A percentile compares a stretch with the other conserved stretches of the same genome.
These are phyloP conservation scores for Theocolax elegans DNA, from an alignment of 1,140 invertebrate genomes.

Conservation along the genomic window DNA sequence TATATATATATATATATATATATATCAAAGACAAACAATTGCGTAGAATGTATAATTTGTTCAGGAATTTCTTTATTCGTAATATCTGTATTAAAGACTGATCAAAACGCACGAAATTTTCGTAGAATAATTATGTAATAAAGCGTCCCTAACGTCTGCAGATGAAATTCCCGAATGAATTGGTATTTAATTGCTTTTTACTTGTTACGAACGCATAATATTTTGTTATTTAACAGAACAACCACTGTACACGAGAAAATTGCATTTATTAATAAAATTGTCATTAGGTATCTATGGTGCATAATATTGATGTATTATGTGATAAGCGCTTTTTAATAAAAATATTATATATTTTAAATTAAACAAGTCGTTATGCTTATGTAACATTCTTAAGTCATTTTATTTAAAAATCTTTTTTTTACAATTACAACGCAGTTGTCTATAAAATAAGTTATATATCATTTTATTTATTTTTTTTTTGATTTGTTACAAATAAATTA, in stretches of 20 bases:
- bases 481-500: slow-evolving; percentile 20
- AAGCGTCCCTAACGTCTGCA: not conserved
- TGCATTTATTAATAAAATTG: slow-evolving; percentile 25
- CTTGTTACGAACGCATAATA: not conserved
- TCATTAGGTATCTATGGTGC: slow-evolving; percentile 2
- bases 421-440: too few species aligned
- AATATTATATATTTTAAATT: slow-evolving; percentile 1
- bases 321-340: slow-evolving; percentile 14
- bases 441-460: too few species aligned
- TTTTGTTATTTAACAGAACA: not conserved
- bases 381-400: too few species aligned
- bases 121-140: not conserved
- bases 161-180: not conserved
- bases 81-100: slow-evolving; percentile 12
- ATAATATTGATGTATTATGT: not conserved
- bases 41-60: slow-evolving; percentile 9
- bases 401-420: slow-evolving; percentile 18
- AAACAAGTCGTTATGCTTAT: not conserved
- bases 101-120: slow-evolving; percentile 3
- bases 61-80: not conserved
- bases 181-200: not conserved
- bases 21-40: too few species aligned
- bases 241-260: slow-evolving; percentile 7
- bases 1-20: too few species aligned
- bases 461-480: not conserved